These are phyloP conservation scores for Xiphorhynchus elegans DNA, from an alignment of 2,113 vertebrate genomes.

Conservation along the genomic window DNA sequence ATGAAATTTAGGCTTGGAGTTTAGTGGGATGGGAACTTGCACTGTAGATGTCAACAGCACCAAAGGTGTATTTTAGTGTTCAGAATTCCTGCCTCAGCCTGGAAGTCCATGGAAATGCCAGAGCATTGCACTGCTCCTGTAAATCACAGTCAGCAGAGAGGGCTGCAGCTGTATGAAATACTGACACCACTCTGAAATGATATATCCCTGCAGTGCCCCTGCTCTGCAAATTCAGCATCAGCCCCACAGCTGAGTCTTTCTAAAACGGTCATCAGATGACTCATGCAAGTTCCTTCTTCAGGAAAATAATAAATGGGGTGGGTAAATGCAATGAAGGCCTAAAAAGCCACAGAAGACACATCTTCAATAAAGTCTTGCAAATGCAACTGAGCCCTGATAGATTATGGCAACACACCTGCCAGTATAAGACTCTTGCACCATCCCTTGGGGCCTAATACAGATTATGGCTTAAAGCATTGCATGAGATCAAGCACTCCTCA, in stretches of 20 bases:
- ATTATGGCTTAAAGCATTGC: background rate
- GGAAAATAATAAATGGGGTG: background rate
- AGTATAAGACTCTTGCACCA: accelerated
- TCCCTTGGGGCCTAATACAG: background rate
- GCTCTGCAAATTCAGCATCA: background rate
- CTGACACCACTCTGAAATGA: background rate
- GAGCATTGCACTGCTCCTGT: background rate
- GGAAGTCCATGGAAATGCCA: background rate
- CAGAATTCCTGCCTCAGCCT: background rate
- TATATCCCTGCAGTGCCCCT: background rate
- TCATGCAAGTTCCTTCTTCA: background rate
- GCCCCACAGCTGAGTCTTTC: background rate
- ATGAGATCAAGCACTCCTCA: background rate
- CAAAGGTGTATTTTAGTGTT: background rate
- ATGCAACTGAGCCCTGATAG: background rate
- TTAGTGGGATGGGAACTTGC: background rate
- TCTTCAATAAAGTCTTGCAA: background rate
- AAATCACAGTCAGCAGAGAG: background rate
- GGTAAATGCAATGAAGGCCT: background rate
- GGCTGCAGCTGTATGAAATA: background rate
- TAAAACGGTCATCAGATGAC: background rate
- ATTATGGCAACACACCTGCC: background rate
- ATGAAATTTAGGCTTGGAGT: background rate
- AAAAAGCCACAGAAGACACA: background rate
- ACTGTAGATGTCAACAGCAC: background rate